These are phyloP conservation scores for Champsocephalus esox DNA, from an alignment of 2,797 vertebrate genomes.

Conservation along the genomic window DNA sequence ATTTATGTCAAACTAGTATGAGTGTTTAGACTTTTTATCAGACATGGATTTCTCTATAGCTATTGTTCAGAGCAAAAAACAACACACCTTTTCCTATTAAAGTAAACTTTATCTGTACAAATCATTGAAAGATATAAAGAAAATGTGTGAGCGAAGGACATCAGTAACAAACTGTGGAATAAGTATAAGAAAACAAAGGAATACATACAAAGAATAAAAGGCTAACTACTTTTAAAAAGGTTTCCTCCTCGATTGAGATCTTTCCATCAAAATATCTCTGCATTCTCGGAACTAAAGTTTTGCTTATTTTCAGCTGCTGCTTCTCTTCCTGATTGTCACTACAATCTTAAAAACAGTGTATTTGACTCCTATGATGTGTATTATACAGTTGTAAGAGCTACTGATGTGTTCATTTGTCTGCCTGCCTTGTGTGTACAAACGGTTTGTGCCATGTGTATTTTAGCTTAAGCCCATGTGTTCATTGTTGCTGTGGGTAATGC, in stretches of 20 bases:
- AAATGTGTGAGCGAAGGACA: conserved; percentile 35
- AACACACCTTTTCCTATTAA: conserved; percentile 65
- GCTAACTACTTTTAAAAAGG: conserved; percentile 55
- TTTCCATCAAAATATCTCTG: conserved; percentile 27
- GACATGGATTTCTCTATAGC: conserved; percentile 59
- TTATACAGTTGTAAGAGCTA: conserved; percentile 31
- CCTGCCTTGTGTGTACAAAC: conserved; percentile 31
- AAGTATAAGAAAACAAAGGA: conserved; percentile 44
- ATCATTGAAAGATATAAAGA: conserved; percentile 57
- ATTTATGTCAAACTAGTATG: conserved; percentile 77
- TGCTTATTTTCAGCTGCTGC: not conserved
- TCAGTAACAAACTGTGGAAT: conserved; percentile 56
- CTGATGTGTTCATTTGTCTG: conserved; percentile 41
- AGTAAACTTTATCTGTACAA: conserved; percentile 76
- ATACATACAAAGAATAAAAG: conserved; percentile 61
- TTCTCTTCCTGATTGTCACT: conserved; percentile 24
- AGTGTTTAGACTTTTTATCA: conserved; percentile 72
- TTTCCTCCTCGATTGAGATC: conserved; percentile 46
- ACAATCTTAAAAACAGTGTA: not conserved
- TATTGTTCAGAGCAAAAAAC: conserved; percentile 50
- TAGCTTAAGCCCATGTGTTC: conserved; percentile 41
- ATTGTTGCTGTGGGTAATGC: conserved; percentile 45
- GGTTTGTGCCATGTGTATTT: conserved; percentile 43
- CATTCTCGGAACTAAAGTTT: conserved; percentile 14
- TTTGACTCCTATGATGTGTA: conserved; percentile 11